Evolutionary conservation across 1,140 invertebrate species (phyloP), one percentile per base, ranked within the genome.

Genomic region (Papilio dardanus): DNA sequence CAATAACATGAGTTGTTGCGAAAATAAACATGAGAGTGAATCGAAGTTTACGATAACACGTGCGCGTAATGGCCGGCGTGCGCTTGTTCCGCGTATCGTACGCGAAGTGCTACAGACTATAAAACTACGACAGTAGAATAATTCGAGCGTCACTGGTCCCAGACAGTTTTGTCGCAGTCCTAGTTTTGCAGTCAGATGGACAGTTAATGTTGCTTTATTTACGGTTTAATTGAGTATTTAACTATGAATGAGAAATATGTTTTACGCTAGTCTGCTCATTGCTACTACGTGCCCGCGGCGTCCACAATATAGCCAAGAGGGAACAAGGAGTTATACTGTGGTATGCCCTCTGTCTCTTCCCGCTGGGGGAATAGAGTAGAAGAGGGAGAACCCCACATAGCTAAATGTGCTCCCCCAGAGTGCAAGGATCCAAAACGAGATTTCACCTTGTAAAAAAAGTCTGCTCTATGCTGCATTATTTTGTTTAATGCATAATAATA

Each of bases 1-100:
- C 71, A 74, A 77, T 79, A 81, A 79, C 78, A 81, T 77, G 79
- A 78, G 79, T 62, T 28, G 67, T 69, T 69, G 67, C 67, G 67
- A 69, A 40, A 69, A 33, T 40, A 62, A 62, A 69, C 67, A 40
- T 69, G n/a, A 40, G 33, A 69, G 67, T 40, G 21, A 42, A 69
- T 69, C 78, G 74, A 69, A 79, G 76, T 68, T 74, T 74, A 50
- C 71, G 42, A 33, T 35, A 80, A 75, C 73, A 69, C 50, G 35
- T 66, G 33, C n/a, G 54, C 21, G 54, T 28, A 37, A 33, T 67
- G 50, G 50, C 67, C 21, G 67, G 46, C 31, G 58, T 14, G n/a
- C 31, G 46, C 46, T 42, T 37, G 35, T 69, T 69, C 31, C 33
- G n/a, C 67, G 19, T 35, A 10, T 69, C 67, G 42, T 69, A 33